phyloP scores from a whole-genome alignment of 1,140 invertebrate species.

The Zaprionus davidi region DNA sequence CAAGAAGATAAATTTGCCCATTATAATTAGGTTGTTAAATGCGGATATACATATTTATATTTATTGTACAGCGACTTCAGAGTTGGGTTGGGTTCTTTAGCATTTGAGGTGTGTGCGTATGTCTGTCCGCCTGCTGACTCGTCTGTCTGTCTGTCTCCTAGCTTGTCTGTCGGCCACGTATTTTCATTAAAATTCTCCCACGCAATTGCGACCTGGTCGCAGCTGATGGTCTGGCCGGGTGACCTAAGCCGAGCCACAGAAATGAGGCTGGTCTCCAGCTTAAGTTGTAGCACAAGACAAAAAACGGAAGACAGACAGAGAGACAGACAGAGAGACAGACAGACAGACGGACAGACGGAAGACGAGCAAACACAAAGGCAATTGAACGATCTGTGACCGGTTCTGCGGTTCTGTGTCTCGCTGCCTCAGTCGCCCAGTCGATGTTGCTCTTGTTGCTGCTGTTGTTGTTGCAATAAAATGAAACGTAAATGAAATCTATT shows the following conservation, averaged over 20 bases:
- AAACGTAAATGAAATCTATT: slow-evolving; percentile 83
- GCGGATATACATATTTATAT: background rate
- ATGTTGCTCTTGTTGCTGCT: slow-evolving; percentile 30
- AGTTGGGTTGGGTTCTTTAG: slow-evolving; percentile 6
- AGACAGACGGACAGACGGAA: background rate
- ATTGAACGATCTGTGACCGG: slow-evolving; percentile 72
- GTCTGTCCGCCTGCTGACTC: background rate
- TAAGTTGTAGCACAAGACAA: background rate
- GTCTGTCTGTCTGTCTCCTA: slow-evolving; percentile 13
- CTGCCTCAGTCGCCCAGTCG: background rate
- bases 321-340: background rate
- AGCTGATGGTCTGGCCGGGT: slow-evolving; percentile 38
- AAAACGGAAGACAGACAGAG: slow-evolving; percentile 17
- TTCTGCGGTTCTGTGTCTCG: slow-evolving; percentile 52
- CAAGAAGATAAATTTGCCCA: slow-evolving; percentile 16
- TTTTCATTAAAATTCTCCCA: slow-evolving; percentile 73
- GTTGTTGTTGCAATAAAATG: slow-evolving; percentile 79
- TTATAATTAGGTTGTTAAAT: slow-evolving; percentile 31
- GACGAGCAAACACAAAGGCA: slow-evolving; percentile 55
- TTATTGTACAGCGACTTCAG: background rate
- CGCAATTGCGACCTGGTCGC: slow-evolving; percentile 60
- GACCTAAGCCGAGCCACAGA: slow-evolving; percentile 39
- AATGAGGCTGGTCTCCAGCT: slow-evolving; percentile 5
- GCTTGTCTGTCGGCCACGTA: background rate
- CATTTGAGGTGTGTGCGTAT: slow-evolving; percentile 18